Evolutionary conservation across 2,113 vertebrate genomes (phyloP), one percentile per base, ranked within the genome.

Genomic region (Emydocephalus ijimae): DNA sequence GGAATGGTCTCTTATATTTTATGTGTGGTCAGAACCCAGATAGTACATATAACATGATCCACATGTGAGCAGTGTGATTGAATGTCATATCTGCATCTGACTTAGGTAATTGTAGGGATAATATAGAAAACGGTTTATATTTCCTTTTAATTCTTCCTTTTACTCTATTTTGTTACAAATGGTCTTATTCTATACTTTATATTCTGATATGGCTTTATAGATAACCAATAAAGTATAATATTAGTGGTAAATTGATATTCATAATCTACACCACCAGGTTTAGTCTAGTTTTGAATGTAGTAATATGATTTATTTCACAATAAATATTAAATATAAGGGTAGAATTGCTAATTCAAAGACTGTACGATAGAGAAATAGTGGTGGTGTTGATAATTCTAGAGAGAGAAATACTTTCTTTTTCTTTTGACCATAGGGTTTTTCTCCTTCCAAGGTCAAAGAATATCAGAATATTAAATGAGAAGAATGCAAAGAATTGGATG

Each of bases 401-500:
- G 52, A n/a, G 23, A 34, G 74, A 2, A 10, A 23, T n/a, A 29
- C 5, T 91, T 92, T 91, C 4, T 14, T 92, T 10, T 18, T 55
- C 2, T 39, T 1, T 20, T 14, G 10, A 4, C 86, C 1, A 10
- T 18, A 0, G 11, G 3, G 55, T 52, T 0, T 10, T 57, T 81
- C 34, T 81, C 6, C 20, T 81, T 81, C 74, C 34, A 43, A 81
- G 18, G 34, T 81, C 48, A 14, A 26, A 14, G 89, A 57, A 92
- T 92, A 59, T 21, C 52, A 92, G 45, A 20, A 50, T 50, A 1
- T 92, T 85, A 52, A 56, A 24, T 0, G 1, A 24, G 89, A 23
- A 14, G 6, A 57, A 45, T 29, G 4, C 0, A 6, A 2, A 4
- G 29, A 48, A 57, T n/a, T 3, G 85, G 52, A 43, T 0, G 0